phyloP scores from a whole-genome alignment of 2,113 vertebrate species.

The Anser cygnoides region DNA sequence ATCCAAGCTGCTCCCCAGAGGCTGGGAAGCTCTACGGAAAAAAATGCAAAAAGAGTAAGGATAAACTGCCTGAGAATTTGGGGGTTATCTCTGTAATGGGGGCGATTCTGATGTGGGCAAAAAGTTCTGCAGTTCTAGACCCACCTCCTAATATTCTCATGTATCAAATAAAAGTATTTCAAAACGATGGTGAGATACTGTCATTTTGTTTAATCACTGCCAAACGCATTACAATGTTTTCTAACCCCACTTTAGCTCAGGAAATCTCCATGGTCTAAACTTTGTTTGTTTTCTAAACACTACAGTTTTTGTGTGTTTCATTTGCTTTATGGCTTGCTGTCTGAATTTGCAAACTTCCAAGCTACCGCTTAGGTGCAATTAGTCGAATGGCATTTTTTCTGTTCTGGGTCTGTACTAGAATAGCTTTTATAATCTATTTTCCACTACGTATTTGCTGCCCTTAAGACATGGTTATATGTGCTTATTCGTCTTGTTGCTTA shows the following conservation, averaged over 20 bases:
- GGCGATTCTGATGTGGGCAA: not conserved
- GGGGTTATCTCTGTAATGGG: not conserved
- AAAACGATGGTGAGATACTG: not conserved
- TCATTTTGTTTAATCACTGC: not conserved
- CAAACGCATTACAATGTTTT: not conserved
- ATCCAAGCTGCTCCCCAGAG: not conserved
- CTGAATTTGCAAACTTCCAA: not conserved
- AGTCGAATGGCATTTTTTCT: not conserved
- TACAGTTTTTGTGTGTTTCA: not conserved
- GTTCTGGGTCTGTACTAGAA: not conserved
- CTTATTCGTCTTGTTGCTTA: not conserved
- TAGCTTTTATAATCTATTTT: not conserved
- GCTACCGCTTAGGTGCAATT: not conserved
- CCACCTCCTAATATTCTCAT: not conserved
- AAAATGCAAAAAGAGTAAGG: not conserved
- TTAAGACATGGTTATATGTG: not conserved
- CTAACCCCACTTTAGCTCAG: not conserved
- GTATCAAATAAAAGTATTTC: not conserved
- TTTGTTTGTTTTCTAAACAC: not conserved
- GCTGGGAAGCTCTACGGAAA: fast-evolving
- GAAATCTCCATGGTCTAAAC: not conserved
- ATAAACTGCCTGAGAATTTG: not conserved
- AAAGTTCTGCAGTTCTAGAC: not conserved
- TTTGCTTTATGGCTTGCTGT: not conserved
- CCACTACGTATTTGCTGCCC: not conserved